Conservation (phyloP, 1,140 invertebrate genomes). For the Achroia grisella region DNA sequence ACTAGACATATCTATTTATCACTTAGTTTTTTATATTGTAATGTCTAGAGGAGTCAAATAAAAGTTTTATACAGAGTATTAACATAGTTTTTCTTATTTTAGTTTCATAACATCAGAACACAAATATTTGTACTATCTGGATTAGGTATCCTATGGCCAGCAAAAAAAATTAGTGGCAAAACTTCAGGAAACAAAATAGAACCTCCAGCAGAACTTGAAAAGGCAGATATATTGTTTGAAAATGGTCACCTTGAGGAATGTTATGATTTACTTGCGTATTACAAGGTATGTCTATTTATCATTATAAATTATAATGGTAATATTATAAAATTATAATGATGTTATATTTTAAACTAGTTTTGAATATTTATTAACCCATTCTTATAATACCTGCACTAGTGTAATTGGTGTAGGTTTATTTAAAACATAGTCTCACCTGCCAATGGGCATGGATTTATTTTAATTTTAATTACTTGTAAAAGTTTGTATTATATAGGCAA, state of each 20-base stretch:
- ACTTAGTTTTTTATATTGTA: too few relatives aligned
- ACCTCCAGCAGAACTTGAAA: constrained; percentile 28
- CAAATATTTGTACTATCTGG: constrained; percentile 4
- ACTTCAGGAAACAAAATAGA: constrained; percentile 12
- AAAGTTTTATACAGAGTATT: too few relatives aligned
- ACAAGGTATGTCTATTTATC: constrained; percentile 27
- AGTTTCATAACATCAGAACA: constrained; percentile 1
- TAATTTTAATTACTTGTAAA: too few relatives aligned
- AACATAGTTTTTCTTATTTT: too few relatives aligned
- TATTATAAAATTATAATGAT: background rate
- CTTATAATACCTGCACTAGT: too few relatives aligned
- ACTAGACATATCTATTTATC: too few relatives aligned
- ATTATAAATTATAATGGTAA: background rate
- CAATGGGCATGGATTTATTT: background rate
- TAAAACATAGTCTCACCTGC: background rate
- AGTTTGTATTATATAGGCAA: background rate
- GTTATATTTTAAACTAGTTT: background rate
- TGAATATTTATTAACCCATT: too few relatives aligned
- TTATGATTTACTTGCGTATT: constrained; percentile 44
- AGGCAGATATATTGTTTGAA: constrained; percentile 65
- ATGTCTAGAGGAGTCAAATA: too few relatives aligned
- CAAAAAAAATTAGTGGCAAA: constrained; percentile 30
- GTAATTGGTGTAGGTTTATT: too few relatives aligned
- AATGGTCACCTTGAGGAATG: constrained; percentile 66
- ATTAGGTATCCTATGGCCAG: constrained; percentile 45